phyloP scores from a whole-genome alignment of 2,888 invertebrate species.

The Tenthredo distinguenda region DNA sequence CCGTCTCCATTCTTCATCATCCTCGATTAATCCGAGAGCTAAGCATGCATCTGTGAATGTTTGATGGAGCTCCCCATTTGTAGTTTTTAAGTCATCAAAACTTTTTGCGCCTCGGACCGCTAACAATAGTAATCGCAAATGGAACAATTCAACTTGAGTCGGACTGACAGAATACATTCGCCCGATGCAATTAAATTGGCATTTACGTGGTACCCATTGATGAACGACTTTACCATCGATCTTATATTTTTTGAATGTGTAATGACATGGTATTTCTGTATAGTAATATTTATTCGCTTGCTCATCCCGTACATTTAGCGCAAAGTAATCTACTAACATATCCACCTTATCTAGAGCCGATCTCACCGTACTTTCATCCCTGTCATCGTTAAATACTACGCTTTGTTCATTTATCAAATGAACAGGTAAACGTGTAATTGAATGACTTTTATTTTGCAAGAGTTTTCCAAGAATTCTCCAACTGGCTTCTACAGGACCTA shows the following conservation, averaged over 20 bases:
- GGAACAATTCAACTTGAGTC: slow-evolving; percentile 60
- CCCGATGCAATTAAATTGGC: slow-evolving; percentile 51
- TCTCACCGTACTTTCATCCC: neutral
- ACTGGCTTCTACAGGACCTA: slow-evolving; percentile 32
- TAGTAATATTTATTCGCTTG: neutral
- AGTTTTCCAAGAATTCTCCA: slow-evolving; percentile 12
- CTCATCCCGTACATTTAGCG: neutral
- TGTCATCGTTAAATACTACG: neutral
- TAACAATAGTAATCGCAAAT: slow-evolving; percentile 61
- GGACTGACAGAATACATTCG: slow-evolving; percentile 60
- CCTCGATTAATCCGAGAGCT: slow-evolving; percentile 61
- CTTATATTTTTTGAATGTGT: neutral
- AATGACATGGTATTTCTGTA: neutral
- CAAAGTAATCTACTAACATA: slow-evolving; percentile 5
- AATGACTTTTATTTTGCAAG: neutral
- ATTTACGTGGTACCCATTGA: slow-evolving; percentile 40
- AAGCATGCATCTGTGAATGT: slow-evolving; percentile 64
- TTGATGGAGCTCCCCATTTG: slow-evolving; percentile 59
- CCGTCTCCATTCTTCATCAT: slow-evolving; percentile 65
- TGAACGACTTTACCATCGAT: neutral
- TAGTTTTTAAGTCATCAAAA: slow-evolving; percentile 61
- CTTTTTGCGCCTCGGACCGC: slow-evolving; percentile 60
- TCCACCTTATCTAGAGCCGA: neutral
- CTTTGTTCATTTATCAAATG: slow-evolving; percentile 67
- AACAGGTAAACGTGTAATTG: slow-evolving; percentile 68